Evolutionary conservation across 1,140 invertebrate species (phyloP).

Genomic region (Propsilocerus akamusi): DNA sequence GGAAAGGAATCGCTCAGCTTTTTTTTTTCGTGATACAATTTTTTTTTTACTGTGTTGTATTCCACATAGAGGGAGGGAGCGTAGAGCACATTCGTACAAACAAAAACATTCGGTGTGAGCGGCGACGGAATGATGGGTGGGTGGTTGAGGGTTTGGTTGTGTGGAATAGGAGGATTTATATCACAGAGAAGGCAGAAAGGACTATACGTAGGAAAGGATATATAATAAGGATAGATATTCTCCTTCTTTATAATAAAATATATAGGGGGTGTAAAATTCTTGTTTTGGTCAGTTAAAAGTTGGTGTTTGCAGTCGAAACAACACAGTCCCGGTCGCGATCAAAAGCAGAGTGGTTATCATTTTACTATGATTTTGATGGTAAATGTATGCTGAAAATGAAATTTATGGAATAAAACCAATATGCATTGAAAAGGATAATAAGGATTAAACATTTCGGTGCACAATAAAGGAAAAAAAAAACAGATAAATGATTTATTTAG

Average conservation of each 20-base stretch:
- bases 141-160: background rate
- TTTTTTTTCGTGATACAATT: background rate
- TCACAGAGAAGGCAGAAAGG: background rate
- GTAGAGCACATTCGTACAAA: background rate
- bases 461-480: no score
- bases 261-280: conserved; percentile 11
- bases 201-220: background rate
- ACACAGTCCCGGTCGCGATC: conserved; percentile 10
- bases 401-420: no score
- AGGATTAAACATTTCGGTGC: no score
- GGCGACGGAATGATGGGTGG: background rate
- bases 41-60: background rate
- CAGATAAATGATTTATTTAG: no score
- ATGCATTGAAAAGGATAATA: no score
- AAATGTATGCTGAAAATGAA: no score
- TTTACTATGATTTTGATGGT: no score
- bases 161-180: conserved; percentile 1
- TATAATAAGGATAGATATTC: conserved; percentile 3
- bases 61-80: background rate
- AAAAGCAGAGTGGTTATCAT: no score
- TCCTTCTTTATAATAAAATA: conserved; percentile 3
- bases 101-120: background rate
- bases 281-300: conserved; percentile 26
- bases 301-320: conserved; percentile 22
- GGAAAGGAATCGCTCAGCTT: background rate